Conservation (phyloP, 2,113 vertebrate genomes). For the Typhlomys cinereus region DNA sequence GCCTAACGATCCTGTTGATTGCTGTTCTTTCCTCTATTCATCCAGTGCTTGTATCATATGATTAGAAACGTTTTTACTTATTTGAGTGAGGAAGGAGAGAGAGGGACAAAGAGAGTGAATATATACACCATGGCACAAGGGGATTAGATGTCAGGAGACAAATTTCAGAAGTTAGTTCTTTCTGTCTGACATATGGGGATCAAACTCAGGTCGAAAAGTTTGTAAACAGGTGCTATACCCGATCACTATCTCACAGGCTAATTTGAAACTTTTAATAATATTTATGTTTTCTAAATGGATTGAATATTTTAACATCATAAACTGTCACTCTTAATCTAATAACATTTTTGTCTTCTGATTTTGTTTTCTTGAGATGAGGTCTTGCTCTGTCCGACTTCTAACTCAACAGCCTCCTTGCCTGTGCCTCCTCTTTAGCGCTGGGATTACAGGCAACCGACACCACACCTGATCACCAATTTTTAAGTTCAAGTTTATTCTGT, state of each 20-base stretch:
- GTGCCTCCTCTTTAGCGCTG: neutral
- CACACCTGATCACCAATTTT: neutral
- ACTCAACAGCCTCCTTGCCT: neutral
- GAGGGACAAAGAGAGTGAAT: no score
- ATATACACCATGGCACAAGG: no score
- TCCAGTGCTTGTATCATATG: neutral
- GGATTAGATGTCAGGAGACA: no score
- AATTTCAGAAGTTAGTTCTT: no score
- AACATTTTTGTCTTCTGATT: neutral
- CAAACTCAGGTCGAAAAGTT: no score
- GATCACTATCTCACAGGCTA: no score
- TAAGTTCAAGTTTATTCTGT: constrained; percentile 20
- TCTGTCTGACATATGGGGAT: no score
- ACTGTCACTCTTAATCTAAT: neutral
- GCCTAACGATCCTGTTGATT: constrained; percentile 18
- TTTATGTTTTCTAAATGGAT: neutral
- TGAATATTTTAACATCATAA: neutral
- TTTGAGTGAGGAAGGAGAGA: no score
- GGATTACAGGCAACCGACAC: neutral
- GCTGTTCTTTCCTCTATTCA: constrained; percentile 13
- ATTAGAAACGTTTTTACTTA: neutral
- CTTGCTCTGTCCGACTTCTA: neutral
- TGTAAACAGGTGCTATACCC: no score
- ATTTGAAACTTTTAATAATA: no score
- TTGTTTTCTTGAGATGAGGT: neutral